These are phyloP conservation scores for Epinephelus lanceolatus DNA, from an alignment of 2,113 vertebrate genomes.

Conservation along the genomic window DNA sequence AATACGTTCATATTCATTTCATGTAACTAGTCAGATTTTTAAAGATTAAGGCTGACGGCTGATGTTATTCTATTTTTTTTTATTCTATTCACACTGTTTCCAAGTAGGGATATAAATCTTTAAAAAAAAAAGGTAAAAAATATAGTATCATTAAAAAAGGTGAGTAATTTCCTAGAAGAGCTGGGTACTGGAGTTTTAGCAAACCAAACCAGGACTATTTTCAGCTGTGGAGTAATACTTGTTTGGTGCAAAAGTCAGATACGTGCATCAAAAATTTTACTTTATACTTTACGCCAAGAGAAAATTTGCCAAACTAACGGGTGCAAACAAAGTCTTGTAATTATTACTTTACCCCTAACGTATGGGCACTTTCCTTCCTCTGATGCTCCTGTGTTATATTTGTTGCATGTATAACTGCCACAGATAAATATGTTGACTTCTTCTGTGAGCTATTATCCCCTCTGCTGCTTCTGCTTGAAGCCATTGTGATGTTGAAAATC, in stretches of 20 bases:
- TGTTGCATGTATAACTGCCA: background rate
- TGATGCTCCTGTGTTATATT: background rate
- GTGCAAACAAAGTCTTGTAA: background rate
- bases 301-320: background rate
- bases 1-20: no score
- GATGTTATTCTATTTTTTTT: no score
- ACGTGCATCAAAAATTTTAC: background rate
- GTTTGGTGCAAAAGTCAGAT: background rate
- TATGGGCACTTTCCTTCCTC: background rate
- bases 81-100: background rate
- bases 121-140: no score
- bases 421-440: constrained; percentile 10
- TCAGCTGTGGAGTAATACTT: background rate
- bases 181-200: background rate
- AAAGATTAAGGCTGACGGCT: no score
- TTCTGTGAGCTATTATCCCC: background rate
- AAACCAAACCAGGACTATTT: background rate
- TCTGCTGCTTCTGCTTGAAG: constrained; percentile 1
- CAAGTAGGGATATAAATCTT: no score
- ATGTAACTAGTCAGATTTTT: no score
- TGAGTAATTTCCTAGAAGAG: background rate
- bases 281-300: background rate
- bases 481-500: constrained; percentile 67
- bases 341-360: background rate
- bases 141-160: no score